phyloP scores from a whole-genome alignment of 2,888 invertebrate genomes.

The Homarus gammarus region DNA sequence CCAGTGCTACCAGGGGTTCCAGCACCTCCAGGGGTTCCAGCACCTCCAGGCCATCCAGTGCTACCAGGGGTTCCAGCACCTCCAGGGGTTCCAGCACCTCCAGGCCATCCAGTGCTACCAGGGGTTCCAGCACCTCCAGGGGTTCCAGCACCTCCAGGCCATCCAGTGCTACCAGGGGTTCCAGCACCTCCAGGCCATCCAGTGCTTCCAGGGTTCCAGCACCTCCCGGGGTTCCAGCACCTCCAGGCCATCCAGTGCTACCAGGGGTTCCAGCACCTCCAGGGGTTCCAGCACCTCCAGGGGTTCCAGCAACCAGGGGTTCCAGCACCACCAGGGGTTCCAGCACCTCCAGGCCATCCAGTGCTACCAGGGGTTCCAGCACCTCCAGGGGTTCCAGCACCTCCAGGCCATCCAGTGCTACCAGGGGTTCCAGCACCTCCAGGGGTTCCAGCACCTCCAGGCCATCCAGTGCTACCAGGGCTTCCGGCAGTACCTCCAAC shows the following conservation, averaged over 20 bases:
- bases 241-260: neutral
- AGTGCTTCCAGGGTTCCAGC: slow-evolving; percentile 1
- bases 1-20: slow-evolving; percentile 1
- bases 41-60: neutral
- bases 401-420: neutral
- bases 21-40: neutral
- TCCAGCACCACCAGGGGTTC: neutral
- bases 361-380: neutral
- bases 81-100: neutral
- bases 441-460: slow-evolving; percentile 4
- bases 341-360: neutral
- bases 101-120: slow-evolving; percentile 1
- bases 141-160: neutral
- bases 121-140: neutral
- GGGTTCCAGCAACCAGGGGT: neutral
- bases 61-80: neutral
- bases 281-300: neutral
- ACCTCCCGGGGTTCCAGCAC: neutral
- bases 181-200: neutral
- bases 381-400: neutral
- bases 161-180: neutral
- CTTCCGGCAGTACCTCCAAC: neutral
- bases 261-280: neutral
- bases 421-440: neutral
- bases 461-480: neutral